A percentile compares a stretch with the other conserved stretches of the same genome.
phyloP scores from a whole-genome alignment of 2,113 vertebrate species.

The Buteo buteo region DNA sequence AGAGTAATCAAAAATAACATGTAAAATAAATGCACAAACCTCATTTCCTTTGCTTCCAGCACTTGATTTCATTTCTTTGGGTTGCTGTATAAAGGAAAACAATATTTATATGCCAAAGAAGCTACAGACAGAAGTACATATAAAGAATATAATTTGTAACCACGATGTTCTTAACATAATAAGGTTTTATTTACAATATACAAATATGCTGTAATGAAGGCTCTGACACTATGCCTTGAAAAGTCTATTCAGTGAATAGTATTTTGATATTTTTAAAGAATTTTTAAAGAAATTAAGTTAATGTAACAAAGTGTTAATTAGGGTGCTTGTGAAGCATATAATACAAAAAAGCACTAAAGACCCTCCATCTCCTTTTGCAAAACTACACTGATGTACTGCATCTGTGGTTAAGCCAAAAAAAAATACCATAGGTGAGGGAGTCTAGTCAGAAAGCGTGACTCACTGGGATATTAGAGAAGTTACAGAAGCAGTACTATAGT shows the following conservation, averaged over 20 bases:
- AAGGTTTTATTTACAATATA: not conserved
- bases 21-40: constrained; percentile 71
- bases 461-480: not conserved
- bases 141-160: not conserved
- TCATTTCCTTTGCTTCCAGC: constrained; percentile 90
- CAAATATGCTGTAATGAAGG: not conserved
- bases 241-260: not conserved
- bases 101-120: constrained; percentile 16
- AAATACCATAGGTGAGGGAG: not conserved
- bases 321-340: not conserved
- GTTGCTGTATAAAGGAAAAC: constrained; percentile 80
- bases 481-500: not conserved
- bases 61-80: constrained; percentile 92
- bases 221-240: not conserved
- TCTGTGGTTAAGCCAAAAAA: not conserved
- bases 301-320: not conserved
- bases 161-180: not conserved
- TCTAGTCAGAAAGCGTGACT: not conserved
- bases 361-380: not conserved
- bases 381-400: not conserved
- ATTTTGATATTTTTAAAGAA: not conserved
- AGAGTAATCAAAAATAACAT: not conserved
- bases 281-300: not conserved
- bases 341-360: not conserved
- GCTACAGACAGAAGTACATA: not conserved